Percentiles rank a stretch among this genome's conserved stretches.
Conservation (phyloP, 2,113 vertebrate genomes). For the Ivindomyrus marchei region DNA sequence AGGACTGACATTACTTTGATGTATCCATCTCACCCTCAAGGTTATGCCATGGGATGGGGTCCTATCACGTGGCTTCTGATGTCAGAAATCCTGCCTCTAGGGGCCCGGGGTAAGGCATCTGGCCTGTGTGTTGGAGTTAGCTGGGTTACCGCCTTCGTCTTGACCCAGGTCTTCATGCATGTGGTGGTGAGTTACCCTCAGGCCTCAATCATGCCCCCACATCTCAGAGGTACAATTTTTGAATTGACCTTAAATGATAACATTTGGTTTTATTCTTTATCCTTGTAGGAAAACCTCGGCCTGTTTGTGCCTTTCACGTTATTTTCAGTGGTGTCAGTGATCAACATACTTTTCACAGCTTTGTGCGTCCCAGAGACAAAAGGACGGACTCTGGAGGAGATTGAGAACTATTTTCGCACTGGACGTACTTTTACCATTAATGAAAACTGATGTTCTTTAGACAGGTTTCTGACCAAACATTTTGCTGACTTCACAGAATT, state of each 20-base stretch:
- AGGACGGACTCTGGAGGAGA: conserved; percentile 82
- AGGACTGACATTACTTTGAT: not conserved
- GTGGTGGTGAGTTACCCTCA: conserved; percentile 56
- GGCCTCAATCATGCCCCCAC: not conserved
- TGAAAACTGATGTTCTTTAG: conserved; percentile 15
- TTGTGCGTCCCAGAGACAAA: conserved; percentile 83
- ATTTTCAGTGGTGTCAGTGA: conserved; percentile 67
- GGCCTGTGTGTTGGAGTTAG: conserved; percentile 83
- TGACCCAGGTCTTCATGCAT: conserved; percentile 73
- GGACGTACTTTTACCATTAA: conserved; percentile 56
- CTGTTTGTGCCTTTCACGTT: conserved; percentile 78
- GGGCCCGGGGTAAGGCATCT: conserved; percentile 74
- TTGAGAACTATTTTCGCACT: conserved; percentile 82
- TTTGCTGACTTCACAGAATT: not conserved
- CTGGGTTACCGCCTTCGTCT: conserved; percentile 83
- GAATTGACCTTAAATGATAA: not conserved
- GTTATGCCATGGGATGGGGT: conserved; percentile 95
- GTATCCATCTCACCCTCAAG: conserved; percentile 61
- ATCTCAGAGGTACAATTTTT: not conserved
- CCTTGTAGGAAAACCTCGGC: conserved; percentile 56
- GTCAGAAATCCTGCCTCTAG: conserved; percentile 86
- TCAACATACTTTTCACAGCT: conserved; percentile 76
- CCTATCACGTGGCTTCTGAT: conserved; percentile 96
- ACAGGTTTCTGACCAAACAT: not conserved
- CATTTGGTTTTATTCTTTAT: not conserved